phyloP scores from a whole-genome alignment of 92 coral and sea anemone genomes.

The Meandrina meandrites region DNA sequence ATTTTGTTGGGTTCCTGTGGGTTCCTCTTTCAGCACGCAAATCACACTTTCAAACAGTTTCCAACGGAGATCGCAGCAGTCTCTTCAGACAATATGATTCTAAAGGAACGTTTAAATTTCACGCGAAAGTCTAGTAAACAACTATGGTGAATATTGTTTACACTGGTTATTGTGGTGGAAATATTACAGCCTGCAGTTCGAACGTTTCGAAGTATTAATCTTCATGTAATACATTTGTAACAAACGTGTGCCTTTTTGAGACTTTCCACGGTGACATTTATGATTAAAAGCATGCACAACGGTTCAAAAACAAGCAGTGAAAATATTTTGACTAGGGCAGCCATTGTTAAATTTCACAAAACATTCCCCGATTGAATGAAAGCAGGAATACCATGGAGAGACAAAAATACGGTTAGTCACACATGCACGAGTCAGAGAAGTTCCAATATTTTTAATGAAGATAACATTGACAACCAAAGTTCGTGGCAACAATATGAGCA shows the following conservation, averaged over 20 bases:
- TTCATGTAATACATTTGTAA: neutral
- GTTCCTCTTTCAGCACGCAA: neutral
- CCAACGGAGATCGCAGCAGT: neutral
- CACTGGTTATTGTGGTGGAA: constrained; percentile 1
- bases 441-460: neutral
- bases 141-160: neutral
- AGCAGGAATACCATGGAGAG: neutral
- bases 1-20: constrained; percentile 22
- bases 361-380: no score
- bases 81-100: neutral
- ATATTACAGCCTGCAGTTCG: neutral
- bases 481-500: neutral
- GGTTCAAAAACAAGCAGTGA: neutral
- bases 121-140: neutral
- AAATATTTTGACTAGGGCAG: constrained; percentile 11
- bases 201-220: neutral
- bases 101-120: neutral
- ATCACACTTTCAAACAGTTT: constrained; percentile 1
- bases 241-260: neutral
- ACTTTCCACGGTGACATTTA: neutral
- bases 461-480: neutral
- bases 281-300: neutral
- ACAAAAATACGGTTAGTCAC: neutral
- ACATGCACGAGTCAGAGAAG: neutral
- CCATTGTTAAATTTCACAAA: neutral